These are phyloP conservation scores for Etheostoma spectabile DNA, from an alignment of 2,113 vertebrate species.

Conservation along the genomic window DNA sequence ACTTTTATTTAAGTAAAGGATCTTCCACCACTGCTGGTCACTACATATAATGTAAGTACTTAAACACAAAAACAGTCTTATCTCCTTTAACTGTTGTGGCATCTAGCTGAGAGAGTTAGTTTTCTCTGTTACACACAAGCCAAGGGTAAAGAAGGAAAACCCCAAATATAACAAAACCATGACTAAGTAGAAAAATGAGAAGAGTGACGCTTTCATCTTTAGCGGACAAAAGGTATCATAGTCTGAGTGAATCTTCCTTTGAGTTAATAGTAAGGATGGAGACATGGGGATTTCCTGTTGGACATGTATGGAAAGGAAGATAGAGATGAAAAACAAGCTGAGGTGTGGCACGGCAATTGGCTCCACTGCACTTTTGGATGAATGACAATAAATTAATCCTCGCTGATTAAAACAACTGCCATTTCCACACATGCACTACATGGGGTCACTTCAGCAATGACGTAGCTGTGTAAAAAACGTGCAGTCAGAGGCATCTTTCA, in stretches of 20 bases:
- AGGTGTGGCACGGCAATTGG: slow-evolving; percentile 55
- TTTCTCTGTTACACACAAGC: slow-evolving; percentile 49
- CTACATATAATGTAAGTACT: slow-evolving; percentile 1
- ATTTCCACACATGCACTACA: slow-evolving; percentile 68
- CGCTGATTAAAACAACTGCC: slow-evolving; percentile 52
- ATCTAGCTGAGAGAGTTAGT: slow-evolving; percentile 52
- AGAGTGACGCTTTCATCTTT: slow-evolving; percentile 25
- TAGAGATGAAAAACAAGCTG: slow-evolving; percentile 69
- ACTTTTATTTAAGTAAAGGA: too few species aligned
- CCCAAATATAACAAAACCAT: slow-evolving; percentile 45
- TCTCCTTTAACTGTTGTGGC: slow-evolving; percentile 16
- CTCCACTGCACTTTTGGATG: slow-evolving; percentile 68
- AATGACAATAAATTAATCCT: slow-evolving; percentile 64
- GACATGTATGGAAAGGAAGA: slow-evolving; percentile 65
- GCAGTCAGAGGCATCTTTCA: slow-evolving; percentile 59
- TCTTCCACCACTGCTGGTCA: background rate
- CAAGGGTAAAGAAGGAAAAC: slow-evolving; percentile 26
- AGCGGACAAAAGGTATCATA: slow-evolving; percentile 30
- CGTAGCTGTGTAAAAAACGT: slow-evolving; percentile 41
- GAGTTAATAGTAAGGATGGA: slow-evolving; percentile 48
- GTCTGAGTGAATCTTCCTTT: slow-evolving; percentile 36
- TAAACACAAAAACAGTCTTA: slow-evolving; percentile 15
- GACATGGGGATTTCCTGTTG: slow-evolving; percentile 54
- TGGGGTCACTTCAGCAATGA: slow-evolving; percentile 52
- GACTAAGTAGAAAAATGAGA: slow-evolving; percentile 45